Base-by-base conservation (phyloP, 2,113 vertebrate genomes). In the Mesocricetus auratus region DNA sequence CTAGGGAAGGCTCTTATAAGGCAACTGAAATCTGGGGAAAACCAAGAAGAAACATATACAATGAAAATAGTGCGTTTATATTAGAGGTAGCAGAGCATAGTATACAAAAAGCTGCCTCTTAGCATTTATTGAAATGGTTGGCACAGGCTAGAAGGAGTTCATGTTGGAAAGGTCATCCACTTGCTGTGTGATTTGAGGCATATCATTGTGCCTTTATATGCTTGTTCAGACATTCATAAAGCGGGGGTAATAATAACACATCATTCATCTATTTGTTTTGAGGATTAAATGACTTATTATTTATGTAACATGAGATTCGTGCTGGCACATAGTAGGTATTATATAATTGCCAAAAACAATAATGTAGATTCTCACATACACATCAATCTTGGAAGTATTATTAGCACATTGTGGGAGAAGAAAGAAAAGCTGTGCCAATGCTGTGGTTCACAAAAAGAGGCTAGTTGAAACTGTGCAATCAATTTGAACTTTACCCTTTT, bases 171-270 rank as follows among this genome's bases (percentile, higher is more conserved):
- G 69, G 13, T 26, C 22, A 24, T 77, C 68, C 31, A 19, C 24
- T 53, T 66, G 7, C 29, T 36, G 1, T 33, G 31, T 33, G 75
- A 81, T 86, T 85, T 86, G 64, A 62, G 36, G 19, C 19, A 45
- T 81, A 69, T 24, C 47, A 36, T 4, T 85, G 42, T 16, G n/a
- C 15, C 31, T 62, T 7, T 50, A 42, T 53, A 39, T 19, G 64
- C 21, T 77, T 94, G 64, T 87, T 88, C 68, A 87, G 88, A 85
- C 22, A 75, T 58, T 50, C 6, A 15, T 83, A 53, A 79, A 92
- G 68, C 74, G 68, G 64, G 19, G 9, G 16, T 66, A 83, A 82
- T 68, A 77, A 82, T 56, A 58, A 19, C 39, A 86, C 2, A 11
- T 39, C 60, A 9, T 33, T 77, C 36, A 36, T 22, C 33, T 50